phyloP scores from a whole-genome alignment of 2,113 vertebrate genomes.

The Indicator indicator region DNA sequence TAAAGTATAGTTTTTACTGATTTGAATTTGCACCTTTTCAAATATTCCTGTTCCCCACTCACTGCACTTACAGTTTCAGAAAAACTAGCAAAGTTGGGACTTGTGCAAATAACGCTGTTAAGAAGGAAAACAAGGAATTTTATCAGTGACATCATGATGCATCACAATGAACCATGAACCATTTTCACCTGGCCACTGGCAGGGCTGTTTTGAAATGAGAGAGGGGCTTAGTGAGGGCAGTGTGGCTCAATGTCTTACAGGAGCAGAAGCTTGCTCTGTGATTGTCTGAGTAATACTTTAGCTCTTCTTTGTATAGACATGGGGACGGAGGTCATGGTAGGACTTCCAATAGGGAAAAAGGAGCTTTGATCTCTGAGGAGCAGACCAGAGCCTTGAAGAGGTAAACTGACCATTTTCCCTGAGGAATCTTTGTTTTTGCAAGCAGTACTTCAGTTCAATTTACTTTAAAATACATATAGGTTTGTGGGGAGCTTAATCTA shows the following conservation, averaged over 20 bases:
- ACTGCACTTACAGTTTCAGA: neutral
- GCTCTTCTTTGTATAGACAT: accelerated
- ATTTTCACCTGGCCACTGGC: neutral
- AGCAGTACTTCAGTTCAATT: neutral
- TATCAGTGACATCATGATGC: neutral
- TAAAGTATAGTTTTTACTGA: neutral
- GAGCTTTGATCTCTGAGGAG: neutral
- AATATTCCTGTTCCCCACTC: neutral
- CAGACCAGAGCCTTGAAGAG: neutral
- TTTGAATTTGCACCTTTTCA: neutral
- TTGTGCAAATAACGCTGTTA: neutral
- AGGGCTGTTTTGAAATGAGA: neutral
- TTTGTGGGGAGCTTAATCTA: neutral
- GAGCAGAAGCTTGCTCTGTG: accelerated
- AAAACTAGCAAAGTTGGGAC: neutral
- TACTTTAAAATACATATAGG: neutral
- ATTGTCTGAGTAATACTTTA: neutral
- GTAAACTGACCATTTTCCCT: neutral
- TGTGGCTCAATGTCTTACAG: accelerated
- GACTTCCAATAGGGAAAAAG: neutral
- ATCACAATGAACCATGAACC: neutral
- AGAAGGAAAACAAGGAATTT: neutral
- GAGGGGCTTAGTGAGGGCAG: accelerated
- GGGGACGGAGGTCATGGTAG: neutral
- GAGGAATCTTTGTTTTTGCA: neutral